Percentiles rank a stretch among this genome's conserved stretches.
Conservation (phyloP, 2,797 vertebrate genomes). For the Leuciscus waleckii region DNA sequence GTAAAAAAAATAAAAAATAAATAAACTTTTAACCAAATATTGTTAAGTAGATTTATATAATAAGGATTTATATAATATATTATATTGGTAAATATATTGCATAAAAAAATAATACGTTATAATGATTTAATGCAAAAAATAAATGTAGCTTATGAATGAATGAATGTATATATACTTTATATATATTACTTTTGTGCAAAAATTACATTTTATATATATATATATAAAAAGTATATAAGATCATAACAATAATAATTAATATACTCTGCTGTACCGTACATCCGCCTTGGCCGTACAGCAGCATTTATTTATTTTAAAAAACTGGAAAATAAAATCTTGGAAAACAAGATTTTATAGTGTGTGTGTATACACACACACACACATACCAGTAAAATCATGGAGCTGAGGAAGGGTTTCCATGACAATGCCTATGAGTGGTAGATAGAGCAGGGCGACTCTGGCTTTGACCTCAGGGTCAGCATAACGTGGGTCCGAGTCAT, state of each 20-base stretch:
- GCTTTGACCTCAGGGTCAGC: slow-evolving; percentile 97
- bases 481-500: slow-evolving; percentile 96
- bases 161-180: too few species aligned
- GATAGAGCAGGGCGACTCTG: slow-evolving; percentile 95
- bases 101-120: neutral
- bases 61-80: neutral
- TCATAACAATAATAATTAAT: too few species aligned
- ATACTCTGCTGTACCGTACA: too few species aligned
- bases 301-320: too few species aligned
- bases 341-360: too few species aligned
- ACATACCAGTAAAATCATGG: slow-evolving; percentile 95
- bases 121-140: too few species aligned
- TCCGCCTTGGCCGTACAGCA: too few species aligned
- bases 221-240: too few species aligned
- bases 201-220: too few species aligned
- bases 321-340: too few species aligned
- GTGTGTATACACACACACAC: neutral
- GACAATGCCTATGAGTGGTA: slow-evolving; percentile 95
- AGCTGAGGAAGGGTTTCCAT: slow-evolving; percentile 98
- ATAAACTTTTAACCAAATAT: neutral
- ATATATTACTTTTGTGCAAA: too few species aligned
- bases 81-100: neutral
- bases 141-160: too few species aligned
- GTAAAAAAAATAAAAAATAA: neutral
- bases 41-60: neutral